Evolutionary conservation across 2,113 vertebrate species (phyloP), one percentile per base, ranked within the genome.

Genomic region (Hemichromis elongatus): DNA sequence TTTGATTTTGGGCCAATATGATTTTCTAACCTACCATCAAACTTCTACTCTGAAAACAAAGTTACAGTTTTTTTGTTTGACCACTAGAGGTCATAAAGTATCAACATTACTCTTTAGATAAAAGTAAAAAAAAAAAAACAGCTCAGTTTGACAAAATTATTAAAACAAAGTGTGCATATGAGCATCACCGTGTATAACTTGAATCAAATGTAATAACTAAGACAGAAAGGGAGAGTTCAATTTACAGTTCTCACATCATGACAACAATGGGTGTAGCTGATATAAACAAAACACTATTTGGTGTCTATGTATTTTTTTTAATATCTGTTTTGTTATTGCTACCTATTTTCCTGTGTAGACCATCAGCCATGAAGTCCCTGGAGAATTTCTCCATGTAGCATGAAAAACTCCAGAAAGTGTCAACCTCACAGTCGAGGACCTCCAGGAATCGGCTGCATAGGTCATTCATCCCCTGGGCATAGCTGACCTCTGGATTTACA

Each of bases 391-490:
- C 95, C 96, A 97, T 96, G 89, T 95, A 96, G 89, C 94, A 96
- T 13, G 94, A 95, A 85, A 96, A 97, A 92, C 96, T 96, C 96
- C 96, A 97, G 88, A 94, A 97, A 8, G 96, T 94, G 89, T 97
- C 96, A 7, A 96, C 96, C 90, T 97, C 96, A 11, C 93, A 96
- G 90, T 97, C 93, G 3, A 97, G 90, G 26, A 97, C 96, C 90
- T 97, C 96, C 56, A 97, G 87, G 89, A 97, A 96, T 2, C 96
- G 93, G 86, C 96, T 97, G 92, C 96, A 96, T 42, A 97, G 92
- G 91, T 97, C 96, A 81, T 96, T 97, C 96, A 97, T 97, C 12
- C 96, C 96, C 87, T 97, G 96, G 47, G 96, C 96, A 53, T 97
- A 97, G 77, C 95, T 95, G 9, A 97, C 96, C 70, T 97, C 96